A percentile compares a stretch with the other conserved stretches of the same genome.
Evolutionary conservation across 2,797 vertebrate genomes (phyloP).

Genomic region (Periophthalmus magnuspinnatus): DNA sequence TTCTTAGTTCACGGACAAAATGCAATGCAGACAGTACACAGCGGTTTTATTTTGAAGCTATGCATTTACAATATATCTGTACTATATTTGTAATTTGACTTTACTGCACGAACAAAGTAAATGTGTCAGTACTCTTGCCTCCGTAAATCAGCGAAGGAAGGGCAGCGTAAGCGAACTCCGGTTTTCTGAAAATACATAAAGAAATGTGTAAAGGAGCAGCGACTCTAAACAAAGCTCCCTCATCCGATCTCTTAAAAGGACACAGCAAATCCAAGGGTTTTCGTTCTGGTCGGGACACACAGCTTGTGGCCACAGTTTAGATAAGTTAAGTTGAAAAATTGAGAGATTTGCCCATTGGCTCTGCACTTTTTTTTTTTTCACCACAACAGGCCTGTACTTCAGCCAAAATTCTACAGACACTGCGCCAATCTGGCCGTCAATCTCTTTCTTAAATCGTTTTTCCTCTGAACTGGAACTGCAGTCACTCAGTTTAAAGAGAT

Average conservation of each 20-base stretch:
- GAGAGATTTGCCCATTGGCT: constrained; percentile 1
- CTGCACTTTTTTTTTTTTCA: background rate
- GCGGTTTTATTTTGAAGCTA: no score
- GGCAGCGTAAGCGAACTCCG: no score
- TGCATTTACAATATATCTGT: no score
- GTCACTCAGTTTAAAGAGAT: background rate
- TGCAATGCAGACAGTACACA: no score
- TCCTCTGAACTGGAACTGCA: background rate
- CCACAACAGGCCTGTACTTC: background rate
- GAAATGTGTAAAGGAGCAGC: background rate
- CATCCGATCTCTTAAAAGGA: background rate
- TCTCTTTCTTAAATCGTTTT: background rate
- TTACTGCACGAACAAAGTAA: no score
- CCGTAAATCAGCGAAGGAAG: no score
- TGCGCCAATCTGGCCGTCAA: background rate
- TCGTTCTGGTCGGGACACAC: background rate
- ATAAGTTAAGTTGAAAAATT: background rate
- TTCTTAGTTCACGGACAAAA: no score
- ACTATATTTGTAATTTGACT: no score
- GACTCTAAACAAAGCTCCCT: background rate
- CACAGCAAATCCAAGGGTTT: background rate
- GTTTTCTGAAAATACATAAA: no score
- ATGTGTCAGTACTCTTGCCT: no score
- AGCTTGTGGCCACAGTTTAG: background rate
- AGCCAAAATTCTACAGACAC: background rate